These are phyloP conservation scores for Zootermopsis nevadensis DNA, from an alignment of 2,888 invertebrate species.

Conservation along the genomic window DNA sequence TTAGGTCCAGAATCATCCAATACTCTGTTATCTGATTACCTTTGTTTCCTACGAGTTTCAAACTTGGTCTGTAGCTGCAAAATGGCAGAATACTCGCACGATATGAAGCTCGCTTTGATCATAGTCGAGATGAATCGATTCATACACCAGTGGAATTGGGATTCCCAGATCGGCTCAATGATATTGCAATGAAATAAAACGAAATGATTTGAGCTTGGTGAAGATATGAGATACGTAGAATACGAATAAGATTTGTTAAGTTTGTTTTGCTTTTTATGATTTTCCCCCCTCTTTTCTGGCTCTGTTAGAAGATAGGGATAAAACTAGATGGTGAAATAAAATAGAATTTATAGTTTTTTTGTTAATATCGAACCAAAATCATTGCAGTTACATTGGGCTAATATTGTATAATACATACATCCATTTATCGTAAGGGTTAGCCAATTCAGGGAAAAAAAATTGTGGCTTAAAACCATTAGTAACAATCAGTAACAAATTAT, in stretches of 20 bases:
- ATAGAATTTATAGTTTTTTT: conserved; percentile 31
- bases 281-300: conserved; percentile 4
- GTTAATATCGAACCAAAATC: not conserved
- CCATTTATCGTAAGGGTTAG: not conserved
- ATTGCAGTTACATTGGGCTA: not conserved
- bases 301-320: not conserved
- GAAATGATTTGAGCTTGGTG: conserved; percentile 17
- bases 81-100: not conserved
- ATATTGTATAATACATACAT: not conserved
- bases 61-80: not conserved
- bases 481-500: no score
- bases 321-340: conserved; percentile 13
- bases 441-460: no score
- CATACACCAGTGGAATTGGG: conserved; percentile 16
- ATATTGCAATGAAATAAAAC: conserved; percentile 39
- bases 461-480: no score
- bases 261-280: not conserved
- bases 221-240: conserved; percentile 8
- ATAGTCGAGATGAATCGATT: conserved; percentile 25
- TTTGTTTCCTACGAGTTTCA: not conserved
- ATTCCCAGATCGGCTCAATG: conserved; percentile 41
- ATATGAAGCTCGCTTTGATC: not conserved
- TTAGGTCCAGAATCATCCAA: not conserved
- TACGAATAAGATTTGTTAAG: conserved; percentile 34
- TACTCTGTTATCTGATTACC: conserved; percentile 9